phyloP scores from a whole-genome alignment of 1,140 invertebrate genomes.

The Drosophila tani region DNA sequence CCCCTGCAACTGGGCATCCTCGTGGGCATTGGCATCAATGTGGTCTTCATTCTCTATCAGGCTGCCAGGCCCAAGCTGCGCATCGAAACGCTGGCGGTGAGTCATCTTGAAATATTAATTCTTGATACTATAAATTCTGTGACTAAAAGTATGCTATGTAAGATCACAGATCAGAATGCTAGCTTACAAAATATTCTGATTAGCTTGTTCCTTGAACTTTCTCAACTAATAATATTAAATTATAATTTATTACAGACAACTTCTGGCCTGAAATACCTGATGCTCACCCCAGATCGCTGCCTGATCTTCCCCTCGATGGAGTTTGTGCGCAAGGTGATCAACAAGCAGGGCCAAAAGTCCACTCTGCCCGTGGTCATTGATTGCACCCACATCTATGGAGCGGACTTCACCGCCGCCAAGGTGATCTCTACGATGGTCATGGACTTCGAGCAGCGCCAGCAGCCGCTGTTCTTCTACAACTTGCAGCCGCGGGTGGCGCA shows the following conservation, averaged over 20 bases:
- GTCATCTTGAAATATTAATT: slow-evolving; percentile 7
- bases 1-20: slow-evolving; percentile 96
- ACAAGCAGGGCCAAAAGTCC: slow-evolving; percentile 90
- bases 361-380: slow-evolving; percentile 92
- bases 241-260: slow-evolving; percentile 86
- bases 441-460: slow-evolving; percentile 90
- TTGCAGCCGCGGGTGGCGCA: slow-evolving; percentile 91
- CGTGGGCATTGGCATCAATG: slow-evolving; percentile 93
- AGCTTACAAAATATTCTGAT: not conserved
- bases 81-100: slow-evolving; percentile 88
- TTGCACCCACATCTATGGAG: slow-evolving; percentile 93
- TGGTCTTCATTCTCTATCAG: slow-evolving; percentile 95
- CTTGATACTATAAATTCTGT: not conserved
- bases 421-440: slow-evolving; percentile 89
- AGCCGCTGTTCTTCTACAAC: slow-evolving; percentile 92
- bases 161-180: not conserved
- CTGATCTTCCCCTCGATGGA: slow-evolving; percentile 95
- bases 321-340: slow-evolving; percentile 93
- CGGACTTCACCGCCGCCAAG: slow-evolving; percentile 93
- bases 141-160: slow-evolving; percentile 24
- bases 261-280: slow-evolving; percentile 90
- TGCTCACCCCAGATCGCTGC: slow-evolving; percentile 93
- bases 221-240: not conserved
- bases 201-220: slow-evolving; percentile 57
- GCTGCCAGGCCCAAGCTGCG: slow-evolving; percentile 94